Evolutionary conservation across 2,113 vertebrate genomes (phyloP), one percentile per base, ranked within the genome.

Genomic region (Colinus virginianus): DNA sequence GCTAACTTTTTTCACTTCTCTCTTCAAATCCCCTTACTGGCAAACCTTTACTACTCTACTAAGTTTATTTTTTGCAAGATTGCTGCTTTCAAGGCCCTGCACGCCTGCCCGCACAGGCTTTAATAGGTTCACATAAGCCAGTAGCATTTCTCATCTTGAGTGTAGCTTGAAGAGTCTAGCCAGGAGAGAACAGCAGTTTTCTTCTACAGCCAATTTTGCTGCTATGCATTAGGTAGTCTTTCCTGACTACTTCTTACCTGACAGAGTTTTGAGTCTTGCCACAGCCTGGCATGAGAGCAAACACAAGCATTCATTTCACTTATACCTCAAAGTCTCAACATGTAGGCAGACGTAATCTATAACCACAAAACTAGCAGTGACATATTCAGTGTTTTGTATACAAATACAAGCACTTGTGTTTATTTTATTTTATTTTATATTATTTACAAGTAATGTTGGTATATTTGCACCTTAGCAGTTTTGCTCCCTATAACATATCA

Each of bases 271-370:
- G 51, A 88, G 38, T 71, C 28, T 88, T 71, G 16, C 17, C 21
- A 38, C n/a, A 75, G 40, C 46, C 56, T 72, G 48, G 63, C 20
- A 56, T 19, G 38, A 80, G 38, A 72, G 30, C 46, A 80, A 48
- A 68, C 19, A 67, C 11, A 67, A 53, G 4, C 32, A 64, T 59
- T 74, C 20, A 53, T 68, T 80, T 80, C 53, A 72, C 21, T 61
- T 68, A 22, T 12, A 20, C 58, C 36, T 48, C 17, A 56, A 34
- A 38, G 56, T 83, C 15, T 22, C 38, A 86, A 64, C 5, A n/a
- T 8, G 40, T 8, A 51, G 18, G 7, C 69, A 51, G 13, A 38
- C 2, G 1, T 0, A 1, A n/a, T 55, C 26, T 22, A 10, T n/a
- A 68, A 40, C 17, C 25, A 43, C 38, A 74, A 87, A 90, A 46